Conservation (phyloP, 1,140 invertebrate genomes). For the Akabosia matsudoensis region DNA sequence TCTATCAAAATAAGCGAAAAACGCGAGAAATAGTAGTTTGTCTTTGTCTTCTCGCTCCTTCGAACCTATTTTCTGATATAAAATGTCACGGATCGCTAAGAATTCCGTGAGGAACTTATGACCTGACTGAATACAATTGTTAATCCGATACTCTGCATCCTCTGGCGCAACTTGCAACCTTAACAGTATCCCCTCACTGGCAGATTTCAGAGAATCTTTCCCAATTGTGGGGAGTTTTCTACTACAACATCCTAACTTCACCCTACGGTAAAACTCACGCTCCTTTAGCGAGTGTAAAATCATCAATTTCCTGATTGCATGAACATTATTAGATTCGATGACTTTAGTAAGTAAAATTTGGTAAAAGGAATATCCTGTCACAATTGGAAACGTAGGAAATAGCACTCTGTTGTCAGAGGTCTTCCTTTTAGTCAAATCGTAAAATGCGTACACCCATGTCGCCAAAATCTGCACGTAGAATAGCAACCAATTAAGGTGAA, state of each 20-base stretch:
- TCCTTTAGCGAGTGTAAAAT: too few species aligned
- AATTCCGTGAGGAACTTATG: not conserved
- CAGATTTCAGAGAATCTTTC: too few species aligned
- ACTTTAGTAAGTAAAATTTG: too few species aligned
- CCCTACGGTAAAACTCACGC: too few species aligned
- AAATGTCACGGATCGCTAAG: not conserved
- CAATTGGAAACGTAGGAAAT: too few species aligned
- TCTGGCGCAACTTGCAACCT: not conserved
- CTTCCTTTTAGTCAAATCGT: not conserved
- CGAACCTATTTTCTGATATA: not conserved
- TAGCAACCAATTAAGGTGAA: not conserved
- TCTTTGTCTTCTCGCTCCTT: not conserved
- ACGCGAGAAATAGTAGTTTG: not conserved
- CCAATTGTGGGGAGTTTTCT: too few species aligned
- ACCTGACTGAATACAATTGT: not conserved
- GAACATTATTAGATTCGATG: too few species aligned
- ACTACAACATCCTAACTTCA: too few species aligned
- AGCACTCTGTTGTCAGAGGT: too few species aligned
- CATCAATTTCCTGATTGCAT: too few species aligned
- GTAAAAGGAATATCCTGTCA: too few species aligned
- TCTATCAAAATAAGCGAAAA: not conserved
- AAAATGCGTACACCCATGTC: not conserved
- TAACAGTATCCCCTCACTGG: not conserved
- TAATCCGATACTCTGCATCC: not conserved
- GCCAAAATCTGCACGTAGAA: not conserved